Base-by-base conservation (phyloP, 2,113 vertebrate genomes). In the Podilymbus podiceps region DNA sequence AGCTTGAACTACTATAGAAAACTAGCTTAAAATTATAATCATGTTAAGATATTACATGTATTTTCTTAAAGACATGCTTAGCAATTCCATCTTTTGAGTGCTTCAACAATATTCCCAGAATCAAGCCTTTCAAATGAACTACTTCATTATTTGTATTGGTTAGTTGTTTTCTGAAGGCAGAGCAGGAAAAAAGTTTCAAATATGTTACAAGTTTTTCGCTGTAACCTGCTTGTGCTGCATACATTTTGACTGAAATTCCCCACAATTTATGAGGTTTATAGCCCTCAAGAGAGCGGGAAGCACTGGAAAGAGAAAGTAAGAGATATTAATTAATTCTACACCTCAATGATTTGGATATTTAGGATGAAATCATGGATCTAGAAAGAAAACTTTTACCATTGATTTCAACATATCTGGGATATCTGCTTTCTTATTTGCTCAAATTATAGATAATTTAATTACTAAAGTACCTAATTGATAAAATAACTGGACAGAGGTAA, bases 1-100 rank as follows among this genome's bases (percentile, higher is more conserved):
- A 87, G 64, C 56, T 76, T 90, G 81, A 93, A 94, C 35, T 53
- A 69, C 78, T 93, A 64, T 24, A 83, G 81, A 93, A 95, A 96
- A 94, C 53, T 75, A 91, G 86, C 71, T 96, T 91, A 94, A 96
- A 94, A 94, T 69, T 81, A 85, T 86, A 91, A 95, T 80, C 75
- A 91, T 68, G 78, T 95, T 90, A 96, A 75, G 80, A 52, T 89
- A 90, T 94, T 93, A 66, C 35, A 79, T 2, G 1, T 74, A 73
- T 93, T 90, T 96, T 68, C 82, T 75, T 90, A 75, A 90, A 91
- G 46, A 93, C 53, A 53, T 67, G 63, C 64, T 92, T 62, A 84
- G 77, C 71, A 81, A 62, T 93, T 91, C 71, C 1, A 0, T 64
- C 47, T 92, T 95, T 85, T 63, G 56, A 93, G 23, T 55, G 44